phyloP scores from a whole-genome alignment of 1,140 invertebrate species.

The Galleria mellonella region DNA sequence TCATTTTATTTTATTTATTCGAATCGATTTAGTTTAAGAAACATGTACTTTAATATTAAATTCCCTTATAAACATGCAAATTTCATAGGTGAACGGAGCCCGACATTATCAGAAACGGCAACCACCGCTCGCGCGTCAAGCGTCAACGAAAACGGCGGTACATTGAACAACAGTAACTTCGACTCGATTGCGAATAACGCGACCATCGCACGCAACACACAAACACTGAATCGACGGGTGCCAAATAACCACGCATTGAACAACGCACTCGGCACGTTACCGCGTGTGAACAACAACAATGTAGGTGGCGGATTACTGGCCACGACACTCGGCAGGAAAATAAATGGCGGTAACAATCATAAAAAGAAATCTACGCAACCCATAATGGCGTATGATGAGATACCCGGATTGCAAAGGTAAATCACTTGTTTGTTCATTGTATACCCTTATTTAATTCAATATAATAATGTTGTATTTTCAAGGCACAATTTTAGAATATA shows the following conservation, averaged over 20 bases:
- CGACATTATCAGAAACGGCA: conserved; percentile 86
- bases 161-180: conserved; percentile 71
- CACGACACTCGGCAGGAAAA: conserved; percentile 57
- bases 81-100: conserved; percentile 82
- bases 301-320: conserved; percentile 42
- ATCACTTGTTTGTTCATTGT: background rate
- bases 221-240: conserved; percentile 47
- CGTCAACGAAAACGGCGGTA: conserved; percentile 69
- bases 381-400: conserved; percentile 75
- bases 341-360: conserved; percentile 60
- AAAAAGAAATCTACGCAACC: conserved; percentile 62
- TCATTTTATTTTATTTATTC: background rate
- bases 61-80: too few species aligned
- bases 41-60: too few species aligned
- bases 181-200: conserved; percentile 67
- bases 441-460: too few species aligned
- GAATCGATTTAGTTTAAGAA: background rate
- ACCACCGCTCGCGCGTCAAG: conserved; percentile 87
- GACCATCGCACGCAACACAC: conserved; percentile 48
- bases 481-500: too few species aligned
- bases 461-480: too few species aligned
- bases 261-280: conserved; percentile 73
- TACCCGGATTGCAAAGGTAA: conserved; percentile 78
- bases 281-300: conserved; percentile 67
- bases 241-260: conserved; percentile 59